Base-by-base conservation (phyloP, 1,140 invertebrate genomes). In the Lasioglossum albipes region DNA sequence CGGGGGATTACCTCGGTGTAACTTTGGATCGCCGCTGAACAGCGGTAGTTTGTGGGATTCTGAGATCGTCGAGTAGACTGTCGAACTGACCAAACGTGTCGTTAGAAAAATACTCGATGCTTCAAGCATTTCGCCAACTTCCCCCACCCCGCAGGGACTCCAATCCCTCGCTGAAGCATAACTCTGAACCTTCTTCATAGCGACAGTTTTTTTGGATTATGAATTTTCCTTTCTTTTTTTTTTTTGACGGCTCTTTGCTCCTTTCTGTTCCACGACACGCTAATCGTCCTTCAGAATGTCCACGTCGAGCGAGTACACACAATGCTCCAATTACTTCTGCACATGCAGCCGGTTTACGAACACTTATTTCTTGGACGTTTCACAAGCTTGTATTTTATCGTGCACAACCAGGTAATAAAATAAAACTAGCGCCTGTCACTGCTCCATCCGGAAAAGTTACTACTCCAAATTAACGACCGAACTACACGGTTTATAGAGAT, bases 1-100 rank as follows among this genome's bases (percentile, higher is more conserved):
- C 49, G 62, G 36, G 71, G 52, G 77, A 79, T 79, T 79, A 74
- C 52, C 77, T 16, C 27, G 41, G 36, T 61, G 52, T 36, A 68
- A 61, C 74, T 76, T 59, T 12, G 49, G 36, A 79, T 79, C 49
- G 61, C 52, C 18, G 2, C 45, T 45, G 57, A 45, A 22, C 36
- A 7, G 49, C 62, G 42, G 22, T 73, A 79, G 61, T 73, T 73
- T 62, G 67, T 27, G 4, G 67, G 67, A 49, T 59, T 78, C 57
- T 62, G 61, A n/a, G 61, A 45, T 71, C 59, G 75, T 69, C 18
- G 13, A 16, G 20, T 22, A 7, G 22, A n/a, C 18, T 7, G 45
- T 54, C 57, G 59, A 64, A 20, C 27, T 7, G 6, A 3, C 18
- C 4, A 1, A 4, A 5, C 13, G 10, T 2, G n/a, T n/a, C 31